Conservation (phyloP, 2,113 vertebrate species). For the Seriola aureovittata region DNA sequence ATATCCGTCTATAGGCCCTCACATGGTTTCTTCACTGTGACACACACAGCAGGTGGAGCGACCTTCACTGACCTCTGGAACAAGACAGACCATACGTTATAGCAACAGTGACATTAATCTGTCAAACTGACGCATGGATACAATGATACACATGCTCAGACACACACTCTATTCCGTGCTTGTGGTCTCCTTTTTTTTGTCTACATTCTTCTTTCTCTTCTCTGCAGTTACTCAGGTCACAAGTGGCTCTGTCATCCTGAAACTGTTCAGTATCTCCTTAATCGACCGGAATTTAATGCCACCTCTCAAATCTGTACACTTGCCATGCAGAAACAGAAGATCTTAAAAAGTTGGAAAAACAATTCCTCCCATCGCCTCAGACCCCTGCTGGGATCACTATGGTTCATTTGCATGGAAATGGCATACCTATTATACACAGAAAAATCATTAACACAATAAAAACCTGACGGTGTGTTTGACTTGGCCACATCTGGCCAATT, state of each 20-base stretch:
- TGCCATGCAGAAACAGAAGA: neutral
- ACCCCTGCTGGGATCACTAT: conserved; percentile 19
- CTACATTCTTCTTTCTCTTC: neutral
- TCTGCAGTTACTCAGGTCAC: neutral
- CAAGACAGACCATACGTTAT: conserved; percentile 13
- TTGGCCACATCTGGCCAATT: conserved; percentile 70
- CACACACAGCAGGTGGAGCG: conserved; percentile 45
- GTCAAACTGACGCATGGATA: neutral
- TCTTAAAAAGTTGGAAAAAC: conserved; percentile 14
- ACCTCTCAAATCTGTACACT: neutral
- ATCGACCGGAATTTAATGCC: neutral
- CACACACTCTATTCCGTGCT: neutral
- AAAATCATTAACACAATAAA: conserved; percentile 72
- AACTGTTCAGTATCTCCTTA: neutral
- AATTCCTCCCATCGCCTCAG: neutral
- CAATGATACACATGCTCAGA: neutral
- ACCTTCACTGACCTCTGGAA: conserved; percentile 39
- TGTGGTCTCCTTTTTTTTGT: neutral
- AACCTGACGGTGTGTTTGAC: conserved; percentile 60
- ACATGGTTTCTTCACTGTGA: conserved; percentile 19
- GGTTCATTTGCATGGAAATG: conserved; percentile 33
- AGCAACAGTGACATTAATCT: conserved; percentile 6
- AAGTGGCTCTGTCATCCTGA: neutral
- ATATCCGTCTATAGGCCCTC: conserved; percentile 21
- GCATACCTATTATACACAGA: conserved; percentile 46